Base-by-base conservation (phyloP, 2,888 invertebrate species). In the Andrena hattorfiana region DNA sequence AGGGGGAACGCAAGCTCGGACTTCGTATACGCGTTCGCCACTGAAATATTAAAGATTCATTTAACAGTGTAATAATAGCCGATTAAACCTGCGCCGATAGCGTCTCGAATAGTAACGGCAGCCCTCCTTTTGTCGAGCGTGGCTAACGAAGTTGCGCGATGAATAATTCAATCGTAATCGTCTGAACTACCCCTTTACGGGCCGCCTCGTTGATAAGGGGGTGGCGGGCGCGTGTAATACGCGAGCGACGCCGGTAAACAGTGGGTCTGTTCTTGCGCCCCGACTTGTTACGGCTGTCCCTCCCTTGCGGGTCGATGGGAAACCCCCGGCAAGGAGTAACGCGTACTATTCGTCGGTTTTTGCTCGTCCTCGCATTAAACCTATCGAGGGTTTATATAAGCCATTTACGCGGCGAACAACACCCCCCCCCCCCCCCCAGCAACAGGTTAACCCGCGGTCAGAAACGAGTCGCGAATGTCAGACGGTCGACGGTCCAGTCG, bases 361-460 rank as follows among this genome's bases (percentile, higher is more conserved):
- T 74, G 85, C 74, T 60, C 60, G 66, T 62, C 62, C 69, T 56
- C 60, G 51, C 59, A 77, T 84, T 69, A 75, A 77, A 84, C 68
- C 76, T 75, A 84, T 80, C 80, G 77, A 73, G 76, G 16, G 78
- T 85, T 84, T 77, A 69, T 77, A 75, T 83, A 86, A 79, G 76
- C 83, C 84, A 66, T 79, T 81, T 72, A 26, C 48, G 74, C 81
- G 80, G 72, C 79, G 76, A 84, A 88, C 80, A 88, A 88, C 42
- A 42, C 16, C 42, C 42, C 42, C 23, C 60, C 68, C 69, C 64
- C 83, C 13, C 13, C 13, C 69, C 67, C 83, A 77, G 87, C 88
- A 87, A 87, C 87, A 87, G 87, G 87, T 87, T 86, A 88, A 86
- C 81, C 16, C 86, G 78, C 51, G 59, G 76, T 66, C 70, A 80